phyloP scores from a whole-genome alignment of 1,140 invertebrate genomes.

The Tetramorium parvispinum region DNA sequence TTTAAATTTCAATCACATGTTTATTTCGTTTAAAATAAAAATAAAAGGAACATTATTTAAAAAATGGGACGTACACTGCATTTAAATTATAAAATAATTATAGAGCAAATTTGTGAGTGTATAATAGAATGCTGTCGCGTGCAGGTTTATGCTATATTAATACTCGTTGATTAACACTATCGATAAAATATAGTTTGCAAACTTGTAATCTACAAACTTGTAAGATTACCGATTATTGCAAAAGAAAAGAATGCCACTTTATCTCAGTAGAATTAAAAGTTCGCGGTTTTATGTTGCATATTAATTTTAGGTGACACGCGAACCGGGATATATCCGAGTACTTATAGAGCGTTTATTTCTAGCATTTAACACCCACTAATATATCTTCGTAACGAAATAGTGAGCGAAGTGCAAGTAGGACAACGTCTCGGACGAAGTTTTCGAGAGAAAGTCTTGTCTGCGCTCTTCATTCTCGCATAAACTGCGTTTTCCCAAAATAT shows the following conservation, averaged over 20 bases:
- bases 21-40: neutral
- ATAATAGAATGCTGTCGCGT: neutral
- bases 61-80: neutral
- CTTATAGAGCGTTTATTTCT: slow-evolving; percentile 47
- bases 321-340: neutral
- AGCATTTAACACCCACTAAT: slow-evolving; percentile 52
- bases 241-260: neutral
- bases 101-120: neutral
- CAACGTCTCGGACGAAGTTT: slow-evolving; percentile 21
- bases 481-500: neutral
- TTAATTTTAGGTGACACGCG: slow-evolving; percentile 27
- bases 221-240: neutral
- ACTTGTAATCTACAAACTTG: neutral
- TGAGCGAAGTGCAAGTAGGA: slow-evolving; percentile 30
- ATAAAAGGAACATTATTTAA: neutral
- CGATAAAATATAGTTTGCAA: neutral
- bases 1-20: slow-evolving; percentile 16
- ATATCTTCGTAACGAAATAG: slow-evolving; percentile 23
- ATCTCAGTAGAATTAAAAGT: slow-evolving; percentile 2
- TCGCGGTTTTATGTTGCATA: neutral
- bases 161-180: neutral
- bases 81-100: neutral
- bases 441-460: slow-evolving; percentile 31
- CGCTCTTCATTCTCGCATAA: neutral
- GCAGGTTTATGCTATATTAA: neutral